phyloP scores from a whole-genome alignment of 1,140 invertebrate genomes.

The Lysiphlebus fabarum region DNA sequence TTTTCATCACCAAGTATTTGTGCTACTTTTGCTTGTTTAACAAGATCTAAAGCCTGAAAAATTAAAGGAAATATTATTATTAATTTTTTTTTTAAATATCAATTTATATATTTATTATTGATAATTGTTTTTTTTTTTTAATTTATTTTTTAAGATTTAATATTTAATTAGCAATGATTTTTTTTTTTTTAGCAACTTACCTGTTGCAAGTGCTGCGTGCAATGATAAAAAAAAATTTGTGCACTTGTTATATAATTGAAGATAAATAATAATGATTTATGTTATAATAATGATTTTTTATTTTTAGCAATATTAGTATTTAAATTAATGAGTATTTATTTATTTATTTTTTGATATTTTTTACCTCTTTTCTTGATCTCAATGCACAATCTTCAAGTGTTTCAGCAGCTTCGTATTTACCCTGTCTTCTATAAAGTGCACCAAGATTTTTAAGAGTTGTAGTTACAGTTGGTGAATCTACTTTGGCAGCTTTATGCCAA shows the following conservation, averaged over 20 bases:
- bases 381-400: slow-evolving; percentile 96
- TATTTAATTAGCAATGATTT: slow-evolving; percentile 1
- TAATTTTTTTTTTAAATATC: too few species aligned
- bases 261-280: slow-evolving; percentile 6
- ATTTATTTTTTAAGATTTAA: slow-evolving; percentile 6
- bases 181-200: slow-evolving; percentile 38
- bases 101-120: slow-evolving; percentile 10
- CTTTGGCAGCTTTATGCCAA: slow-evolving; percentile 98
- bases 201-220: slow-evolving; percentile 52
- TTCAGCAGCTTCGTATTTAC: slow-evolving; percentile 98
- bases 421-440: slow-evolving; percentile 93
- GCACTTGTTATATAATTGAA: slow-evolving; percentile 21
- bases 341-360: slow-evolving; percentile 1
- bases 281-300: background rate
- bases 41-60: slow-evolving; percentile 80
- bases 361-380: slow-evolving; percentile 87
- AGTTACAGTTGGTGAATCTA: slow-evolving; percentile 95
- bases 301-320: background rate
- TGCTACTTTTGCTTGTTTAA: slow-evolving; percentile 82
- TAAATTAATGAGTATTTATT: background rate
- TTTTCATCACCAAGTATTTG: slow-evolving; percentile 64
- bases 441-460: slow-evolving; percentile 97
- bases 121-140: background rate
- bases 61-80: slow-evolving; percentile 21
- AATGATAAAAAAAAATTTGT: slow-evolving; percentile 45